A percentile compares a stretch with the other conserved stretches of the same genome.
phyloP scores from a whole-genome alignment of 2,888 invertebrate species.

The Dioctria linearis region DNA sequence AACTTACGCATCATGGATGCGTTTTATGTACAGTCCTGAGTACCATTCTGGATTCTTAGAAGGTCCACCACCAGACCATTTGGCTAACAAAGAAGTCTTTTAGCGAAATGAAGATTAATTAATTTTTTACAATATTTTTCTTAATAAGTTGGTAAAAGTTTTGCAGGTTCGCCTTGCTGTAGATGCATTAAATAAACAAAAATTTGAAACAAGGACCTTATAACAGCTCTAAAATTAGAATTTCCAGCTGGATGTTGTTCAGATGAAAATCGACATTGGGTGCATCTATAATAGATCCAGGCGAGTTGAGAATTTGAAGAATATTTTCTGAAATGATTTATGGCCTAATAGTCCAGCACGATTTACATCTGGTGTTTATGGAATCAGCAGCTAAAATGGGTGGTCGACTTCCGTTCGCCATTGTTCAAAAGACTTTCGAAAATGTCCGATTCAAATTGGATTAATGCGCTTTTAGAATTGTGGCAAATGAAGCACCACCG shows the following conservation, averaged over 20 bases:
- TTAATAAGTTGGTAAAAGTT: neutral
- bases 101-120: neutral
- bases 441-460: slow-evolving; percentile 85
- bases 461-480: slow-evolving; percentile 91
- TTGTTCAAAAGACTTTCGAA: slow-evolving; percentile 76
- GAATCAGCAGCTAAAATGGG: slow-evolving; percentile 73
- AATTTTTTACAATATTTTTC: slow-evolving; percentile 1
- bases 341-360: slow-evolving; percentile 84
- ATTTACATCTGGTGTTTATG: slow-evolving; percentile 86
- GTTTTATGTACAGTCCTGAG: slow-evolving; percentile 85
- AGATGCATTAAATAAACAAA: slow-evolving; percentile 83
- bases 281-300: slow-evolving; percentile 87
- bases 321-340: slow-evolving; percentile 70
- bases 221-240: slow-evolving; percentile 79
- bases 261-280: slow-evolving; percentile 76
- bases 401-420: slow-evolving; percentile 81
- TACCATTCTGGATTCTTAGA: slow-evolving; percentile 61
- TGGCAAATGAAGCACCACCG: slow-evolving; percentile 71
- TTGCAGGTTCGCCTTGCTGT: slow-evolving; percentile 77
- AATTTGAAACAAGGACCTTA: slow-evolving; percentile 81
- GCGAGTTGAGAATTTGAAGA: slow-evolving; percentile 81
- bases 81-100: slow-evolving; percentile 65
- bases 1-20: slow-evolving; percentile 89
- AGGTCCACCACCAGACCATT: no score
- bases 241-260: slow-evolving; percentile 83